phyloP scores from a whole-genome alignment of 2,888 invertebrate genomes.

The Stomorhina lunata region DNA sequence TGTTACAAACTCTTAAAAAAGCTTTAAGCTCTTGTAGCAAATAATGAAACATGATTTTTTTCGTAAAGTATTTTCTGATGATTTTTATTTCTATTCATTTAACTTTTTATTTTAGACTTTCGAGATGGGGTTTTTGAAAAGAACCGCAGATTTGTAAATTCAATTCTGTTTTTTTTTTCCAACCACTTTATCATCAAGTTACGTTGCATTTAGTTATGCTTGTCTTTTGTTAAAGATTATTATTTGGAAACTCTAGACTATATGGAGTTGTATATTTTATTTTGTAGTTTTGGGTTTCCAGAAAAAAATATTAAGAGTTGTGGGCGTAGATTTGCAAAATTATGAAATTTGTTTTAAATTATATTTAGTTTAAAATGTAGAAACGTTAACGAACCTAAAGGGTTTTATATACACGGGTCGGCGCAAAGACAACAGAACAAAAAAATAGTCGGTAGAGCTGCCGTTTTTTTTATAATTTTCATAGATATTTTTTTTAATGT shows the following conservation, averaged over 20 bases:
- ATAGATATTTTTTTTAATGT: no score
- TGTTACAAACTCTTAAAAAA: no score
- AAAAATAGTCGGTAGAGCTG: neutral
- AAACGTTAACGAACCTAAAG: no score
- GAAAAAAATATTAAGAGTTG: neutral
- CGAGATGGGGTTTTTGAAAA: slow-evolving; percentile 41
- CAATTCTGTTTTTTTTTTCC: slow-evolving; percentile 15
- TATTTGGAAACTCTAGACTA: slow-evolving; percentile 28
- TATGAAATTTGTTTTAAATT: slow-evolving; percentile 11
- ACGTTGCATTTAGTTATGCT: slow-evolving; percentile 58
- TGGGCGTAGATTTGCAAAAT: slow-evolving; percentile 50
- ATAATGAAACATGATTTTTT: slow-evolving; percentile 17
- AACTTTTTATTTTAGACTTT: slow-evolving; percentile 19
- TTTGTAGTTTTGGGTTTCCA: neutral
- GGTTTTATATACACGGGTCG: no score
- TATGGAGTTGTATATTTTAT: neutral
- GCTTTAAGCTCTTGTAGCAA: no score
- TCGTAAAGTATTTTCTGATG: neutral
- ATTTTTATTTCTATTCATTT: slow-evolving; percentile 9
- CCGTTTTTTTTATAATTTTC: no score
- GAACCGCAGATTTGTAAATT: slow-evolving; percentile 49
- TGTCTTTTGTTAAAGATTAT: slow-evolving; percentile 57
- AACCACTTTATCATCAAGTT: slow-evolving; percentile 56
- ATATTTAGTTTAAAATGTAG: neutral
- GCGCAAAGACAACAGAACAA: no score